Percentiles rank a stretch among this genome's conserved stretches.
Conservation (phyloP, 1,140 invertebrate genomes). For the Galleria mellonella region DNA sequence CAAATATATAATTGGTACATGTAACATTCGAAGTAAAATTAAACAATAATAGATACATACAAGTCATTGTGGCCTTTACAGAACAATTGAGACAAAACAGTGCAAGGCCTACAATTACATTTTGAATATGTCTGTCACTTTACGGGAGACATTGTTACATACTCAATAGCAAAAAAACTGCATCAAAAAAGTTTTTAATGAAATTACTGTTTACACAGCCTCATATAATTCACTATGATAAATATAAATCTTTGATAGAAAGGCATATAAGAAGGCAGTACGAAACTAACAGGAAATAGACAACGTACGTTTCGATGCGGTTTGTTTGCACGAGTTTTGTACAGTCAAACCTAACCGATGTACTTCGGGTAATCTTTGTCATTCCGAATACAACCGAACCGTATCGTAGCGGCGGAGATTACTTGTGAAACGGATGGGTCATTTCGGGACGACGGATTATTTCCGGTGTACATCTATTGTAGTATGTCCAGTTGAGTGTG, state of each 20-base stretch:
- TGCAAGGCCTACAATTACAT: slow-evolving; percentile 3
- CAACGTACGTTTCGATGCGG: neutral
- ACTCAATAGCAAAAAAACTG: neutral
- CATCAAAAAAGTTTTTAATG: neutral
- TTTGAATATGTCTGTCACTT: slow-evolving; percentile 13
- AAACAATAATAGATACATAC: too few species aligned
- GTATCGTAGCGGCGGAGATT: too few species aligned
- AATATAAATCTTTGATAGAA: slow-evolving; percentile 4
- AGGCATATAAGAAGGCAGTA: slow-evolving; percentile 3
- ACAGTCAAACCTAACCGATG: too few species aligned
- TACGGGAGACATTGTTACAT: slow-evolving; percentile 15
- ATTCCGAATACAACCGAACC: too few species aligned
- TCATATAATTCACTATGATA: neutral
- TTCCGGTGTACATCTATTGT: neutral
- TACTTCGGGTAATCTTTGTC: too few species aligned
- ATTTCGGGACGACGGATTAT: neutral
- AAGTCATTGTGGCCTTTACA: neutral
- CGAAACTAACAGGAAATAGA: neutral
- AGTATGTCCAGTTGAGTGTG: slow-evolving; percentile 8
- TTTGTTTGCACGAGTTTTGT: neutral
- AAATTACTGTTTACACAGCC: neutral
- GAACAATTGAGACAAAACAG: slow-evolving; percentile 11
- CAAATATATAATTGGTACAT: too few species aligned
- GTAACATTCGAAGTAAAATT: too few species aligned
- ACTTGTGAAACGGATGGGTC: neutral